Evolutionary conservation across 2,113 vertebrate genomes (phyloP), one percentile per base, ranked within the genome.

Genomic region (Propithecus coquereli): DNA sequence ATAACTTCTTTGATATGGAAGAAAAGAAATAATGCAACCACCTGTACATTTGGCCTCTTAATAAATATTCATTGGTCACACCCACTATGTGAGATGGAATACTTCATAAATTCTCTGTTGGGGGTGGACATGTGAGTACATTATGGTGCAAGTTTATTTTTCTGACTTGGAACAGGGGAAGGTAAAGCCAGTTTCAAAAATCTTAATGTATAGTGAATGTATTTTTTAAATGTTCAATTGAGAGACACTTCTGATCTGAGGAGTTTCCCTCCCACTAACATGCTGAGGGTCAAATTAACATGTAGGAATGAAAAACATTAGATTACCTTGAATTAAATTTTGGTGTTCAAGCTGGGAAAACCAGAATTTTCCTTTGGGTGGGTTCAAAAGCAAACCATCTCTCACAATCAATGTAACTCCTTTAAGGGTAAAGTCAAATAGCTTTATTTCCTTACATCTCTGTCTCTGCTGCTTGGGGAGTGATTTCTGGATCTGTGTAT

Each of bases 1-100:
- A 63, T 74, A 81, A 97, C 66, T 73, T 95, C 90, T 87, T 97
- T 97, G 82, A 97, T 89, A 97, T 97, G 83, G 45, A 61, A 81
- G 80, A 80, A 73, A 94, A 45, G 68, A 85, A 94, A 40, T 61
- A 81, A 43, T 90, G 73, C 52, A 80, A 66, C 10, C 20, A 25
- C 40, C 34, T 52, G 37, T 70, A 43, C 32, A 52, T 83, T 61
- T 22, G 20, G 61, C 34, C 34, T 88, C 47, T 76, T 92, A 80
- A 61, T 40, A 90, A 84, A 80, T 81, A 92, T 90, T 68, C 40
- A 40, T 82, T 73, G n/a, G 54, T 76, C 14, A 30, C 34, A 23
- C 16, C 34, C 27, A 71, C 34, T 79, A 2, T 93, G 76, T 73
- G 20, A 27, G 18, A 54, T 43, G 66, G 50, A 80, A n/a, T 76